Evolutionary conservation across 2,797 vertebrate genomes (phyloP), one percentile per base, ranked within the genome.

Genomic region (Poecilia picta): DNA sequence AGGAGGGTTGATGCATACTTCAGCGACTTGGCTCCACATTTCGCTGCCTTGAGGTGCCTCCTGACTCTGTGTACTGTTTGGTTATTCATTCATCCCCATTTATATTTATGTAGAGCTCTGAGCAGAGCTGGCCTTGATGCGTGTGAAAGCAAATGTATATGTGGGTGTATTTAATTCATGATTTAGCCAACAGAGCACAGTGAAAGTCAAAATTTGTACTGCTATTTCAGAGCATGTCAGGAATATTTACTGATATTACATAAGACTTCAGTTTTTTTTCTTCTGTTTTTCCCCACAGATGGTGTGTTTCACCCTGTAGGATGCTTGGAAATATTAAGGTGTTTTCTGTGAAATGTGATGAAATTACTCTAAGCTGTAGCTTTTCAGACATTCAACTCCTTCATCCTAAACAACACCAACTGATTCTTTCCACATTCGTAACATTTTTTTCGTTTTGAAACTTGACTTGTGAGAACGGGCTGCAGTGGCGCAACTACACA

Each of bases 21-120:
- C 82, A 83, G 75, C 74, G 77, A 78, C 75, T 74, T 77, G 73
- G 73, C 77, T 79, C 72, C 77, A 57, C 5, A 70, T 46, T 72
- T 41, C 6, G 5, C 53, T 82, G 64, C 70, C 10, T 1, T n/a
- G 76, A 39, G 53, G 70, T 4, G 1, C 28, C 31, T 23, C 33
- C 43, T 3, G 25, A 39, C 49, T 55, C 25, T 74, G 23, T 55
- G 12, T 41, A 41, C 49, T 39, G 73, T 74, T 53, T 41, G 49
- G 23, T 33, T 2, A 55, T 16, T 8, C 12, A 82, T 73, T 45
- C 59, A 70, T 13, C 39, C 47, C 55, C 28, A 72, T n/a, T 45
- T 71, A 28, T 71, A 46, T 16, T n/a, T 46, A 71, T 3, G 31
- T 0, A 33, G 25, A 74, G 66, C 64, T 76, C 66, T 68, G 64